A percentile compares a stretch with the other conserved stretches of the same genome.
Conservation (phyloP, 2,113 vertebrate species). For the Triplophysa dalaica region DNA sequence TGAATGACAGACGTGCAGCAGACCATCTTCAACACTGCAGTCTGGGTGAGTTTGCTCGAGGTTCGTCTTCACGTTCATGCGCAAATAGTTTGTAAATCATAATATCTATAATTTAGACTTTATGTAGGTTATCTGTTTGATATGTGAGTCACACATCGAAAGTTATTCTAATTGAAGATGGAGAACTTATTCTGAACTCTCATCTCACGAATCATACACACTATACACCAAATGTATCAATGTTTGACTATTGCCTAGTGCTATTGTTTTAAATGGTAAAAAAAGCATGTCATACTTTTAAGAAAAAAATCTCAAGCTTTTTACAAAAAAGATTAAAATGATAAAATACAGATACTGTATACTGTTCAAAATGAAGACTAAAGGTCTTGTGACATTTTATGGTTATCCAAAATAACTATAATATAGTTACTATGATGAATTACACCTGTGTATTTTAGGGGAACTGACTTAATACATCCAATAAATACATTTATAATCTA, state of each 20-base stretch:
- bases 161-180: background rate
- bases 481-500: background rate
- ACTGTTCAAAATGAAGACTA: background rate
- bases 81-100: background rate
- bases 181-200: too few relatives aligned
- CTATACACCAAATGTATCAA: too few relatives aligned
- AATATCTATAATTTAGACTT: background rate
- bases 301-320: too few relatives aligned
- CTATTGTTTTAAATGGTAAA: too few relatives aligned
- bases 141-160: background rate
- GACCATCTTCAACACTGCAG: background rate
- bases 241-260: too few relatives aligned
- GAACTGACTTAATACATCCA: too few relatives aligned
- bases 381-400: background rate
- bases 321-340: too few relatives aligned
- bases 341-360: too few relatives aligned
- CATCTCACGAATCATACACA: too few relatives aligned
- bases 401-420: background rate
- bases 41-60: conserved; percentile 23
- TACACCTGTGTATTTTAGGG: background rate
- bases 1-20: conserved; percentile 19
- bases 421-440: background rate
- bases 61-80: background rate
- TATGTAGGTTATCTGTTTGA: background rate
- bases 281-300: too few relatives aligned